Evolutionary conservation across 2,797 vertebrate species (phyloP).

Genomic region (Prionace glauca): DNA sequence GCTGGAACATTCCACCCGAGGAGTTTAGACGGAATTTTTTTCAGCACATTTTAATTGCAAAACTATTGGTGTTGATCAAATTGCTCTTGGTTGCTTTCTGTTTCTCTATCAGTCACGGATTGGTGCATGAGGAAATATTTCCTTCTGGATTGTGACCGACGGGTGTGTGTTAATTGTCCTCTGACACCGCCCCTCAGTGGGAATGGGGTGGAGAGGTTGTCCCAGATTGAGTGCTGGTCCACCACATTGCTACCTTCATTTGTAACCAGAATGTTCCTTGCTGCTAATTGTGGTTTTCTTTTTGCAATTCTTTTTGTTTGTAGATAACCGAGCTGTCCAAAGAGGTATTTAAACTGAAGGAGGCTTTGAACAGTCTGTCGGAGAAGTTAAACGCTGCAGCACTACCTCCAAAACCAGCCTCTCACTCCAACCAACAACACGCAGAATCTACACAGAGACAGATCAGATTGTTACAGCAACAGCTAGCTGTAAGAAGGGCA

Average conservation of each 20-base stretch:
- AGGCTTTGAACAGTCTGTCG: slow-evolving; percentile 70
- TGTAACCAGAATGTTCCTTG: neutral
- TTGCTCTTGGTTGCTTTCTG: neutral
- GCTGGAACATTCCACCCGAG: neutral
- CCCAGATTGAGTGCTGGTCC: neutral
- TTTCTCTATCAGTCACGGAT: neutral
- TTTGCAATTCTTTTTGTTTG: neutral
- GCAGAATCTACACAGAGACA: slow-evolving; percentile 59
- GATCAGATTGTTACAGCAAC: slow-evolving; percentile 64
- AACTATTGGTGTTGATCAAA: neutral
- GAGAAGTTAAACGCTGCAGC: slow-evolving; percentile 51
- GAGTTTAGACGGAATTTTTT: neutral
- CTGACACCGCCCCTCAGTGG: neutral
- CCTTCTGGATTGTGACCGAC: neutral
- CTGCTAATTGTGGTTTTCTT: neutral
- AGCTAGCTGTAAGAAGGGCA: slow-evolving; percentile 59
- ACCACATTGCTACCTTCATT: neutral
- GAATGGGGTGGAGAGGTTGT: neutral
- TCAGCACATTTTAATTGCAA: neutral
- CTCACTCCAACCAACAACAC: slow-evolving; percentile 59
- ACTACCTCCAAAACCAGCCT: slow-evolving; percentile 43
- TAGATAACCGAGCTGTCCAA: slow-evolving; percentile 91
- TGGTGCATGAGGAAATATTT: neutral
- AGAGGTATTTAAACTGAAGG: slow-evolving; percentile 83
- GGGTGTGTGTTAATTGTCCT: neutral